phyloP scores from a whole-genome alignment of 2,797 vertebrate genomes.

The Gymnoscopelus braueri region DNA sequence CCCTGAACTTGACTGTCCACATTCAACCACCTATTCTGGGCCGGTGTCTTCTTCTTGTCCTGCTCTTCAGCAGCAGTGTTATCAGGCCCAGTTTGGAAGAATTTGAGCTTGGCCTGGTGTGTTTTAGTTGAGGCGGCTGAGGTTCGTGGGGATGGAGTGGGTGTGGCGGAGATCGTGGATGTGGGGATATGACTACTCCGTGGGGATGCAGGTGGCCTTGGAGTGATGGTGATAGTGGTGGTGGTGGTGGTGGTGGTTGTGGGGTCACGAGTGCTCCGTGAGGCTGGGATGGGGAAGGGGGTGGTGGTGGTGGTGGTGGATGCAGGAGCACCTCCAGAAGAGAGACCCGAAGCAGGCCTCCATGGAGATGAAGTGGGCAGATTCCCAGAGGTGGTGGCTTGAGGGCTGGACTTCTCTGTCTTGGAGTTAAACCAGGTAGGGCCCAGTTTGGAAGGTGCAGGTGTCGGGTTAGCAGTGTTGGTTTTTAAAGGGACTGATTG shows the following conservation, averaged over 20 bases:
- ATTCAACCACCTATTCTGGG: conserved; percentile 24
- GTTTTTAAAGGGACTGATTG: conserved; percentile 27
- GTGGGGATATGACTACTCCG: background rate
- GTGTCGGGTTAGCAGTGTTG: background rate
- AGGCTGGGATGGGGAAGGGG: background rate
- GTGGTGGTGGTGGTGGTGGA: background rate
- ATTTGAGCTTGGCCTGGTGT: conserved; percentile 83
- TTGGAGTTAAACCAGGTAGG: conserved; percentile 29
- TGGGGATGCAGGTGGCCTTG: background rate
- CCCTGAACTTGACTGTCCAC: conserved; percentile 28
- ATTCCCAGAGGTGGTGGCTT: conserved; percentile 27
- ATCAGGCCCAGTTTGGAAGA: conserved; percentile 67
- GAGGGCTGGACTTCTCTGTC: conserved; percentile 37
- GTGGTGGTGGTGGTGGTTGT: conserved; percentile 20
- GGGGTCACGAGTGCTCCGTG: conserved; percentile 1
- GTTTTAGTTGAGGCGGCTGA: conserved; percentile 72
- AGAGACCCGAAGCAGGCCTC: conserved; percentile 15
- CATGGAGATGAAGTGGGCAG: conserved; percentile 23
- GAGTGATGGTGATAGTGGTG: background rate
- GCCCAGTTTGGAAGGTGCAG: conserved; percentile 29
- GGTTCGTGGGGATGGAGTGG: conserved; percentile 46
- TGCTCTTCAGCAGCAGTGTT: fast-evolving
- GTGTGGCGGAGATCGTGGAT: conserved; percentile 18
- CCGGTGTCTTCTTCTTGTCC: conserved; percentile 32
- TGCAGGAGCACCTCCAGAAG: conserved; percentile 22